A percentile compares a stretch with the other conserved stretches of the same genome.
Evolutionary conservation across 2,888 invertebrate genomes (phyloP).

Genomic region (Pristionchus mayeri): DNA sequence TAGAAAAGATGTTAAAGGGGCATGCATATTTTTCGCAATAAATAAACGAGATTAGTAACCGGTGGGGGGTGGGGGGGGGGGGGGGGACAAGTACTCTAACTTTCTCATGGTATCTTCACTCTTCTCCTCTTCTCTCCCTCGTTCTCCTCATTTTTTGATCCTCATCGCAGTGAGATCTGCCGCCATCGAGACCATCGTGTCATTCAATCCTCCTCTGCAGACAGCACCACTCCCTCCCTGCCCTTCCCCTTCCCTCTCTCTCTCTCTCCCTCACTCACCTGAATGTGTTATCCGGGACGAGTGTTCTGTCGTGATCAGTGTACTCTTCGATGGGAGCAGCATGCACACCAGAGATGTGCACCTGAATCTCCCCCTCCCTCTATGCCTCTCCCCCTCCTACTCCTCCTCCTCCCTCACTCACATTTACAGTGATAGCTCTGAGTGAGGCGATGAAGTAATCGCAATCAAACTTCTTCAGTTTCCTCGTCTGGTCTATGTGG

Average conservation of each 20-base stretch:
- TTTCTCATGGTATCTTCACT: neutral
- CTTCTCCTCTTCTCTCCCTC: neutral
- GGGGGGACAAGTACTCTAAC: neutral
- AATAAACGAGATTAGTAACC: neutral
- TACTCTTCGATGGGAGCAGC: neutral
- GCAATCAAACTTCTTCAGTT: neutral
- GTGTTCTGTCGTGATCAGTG: neutral
- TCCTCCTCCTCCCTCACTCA: neutral
- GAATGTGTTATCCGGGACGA: constrained; percentile 9
- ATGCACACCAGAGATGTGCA: neutral
- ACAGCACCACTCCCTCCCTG: no score
- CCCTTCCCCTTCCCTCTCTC: neutral
- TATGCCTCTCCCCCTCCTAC: no score
- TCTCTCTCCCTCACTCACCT: neutral
- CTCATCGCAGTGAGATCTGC: neutral
- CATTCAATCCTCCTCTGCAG: neutral
- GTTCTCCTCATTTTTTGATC: neutral
- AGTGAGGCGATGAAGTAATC: neutral
- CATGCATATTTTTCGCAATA: neutral
- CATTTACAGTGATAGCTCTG: neutral
- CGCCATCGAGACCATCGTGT: neutral
- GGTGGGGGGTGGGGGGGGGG: neutral
- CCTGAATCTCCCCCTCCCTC: neutral
- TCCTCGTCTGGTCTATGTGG: neutral
- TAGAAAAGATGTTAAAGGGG: no score